Percentiles rank a stretch among this genome's conserved stretches.
These are phyloP conservation scores for Acanthurus lineatus DNA, from an alignment of 2,797 vertebrate species.

Conservation along the genomic window DNA sequence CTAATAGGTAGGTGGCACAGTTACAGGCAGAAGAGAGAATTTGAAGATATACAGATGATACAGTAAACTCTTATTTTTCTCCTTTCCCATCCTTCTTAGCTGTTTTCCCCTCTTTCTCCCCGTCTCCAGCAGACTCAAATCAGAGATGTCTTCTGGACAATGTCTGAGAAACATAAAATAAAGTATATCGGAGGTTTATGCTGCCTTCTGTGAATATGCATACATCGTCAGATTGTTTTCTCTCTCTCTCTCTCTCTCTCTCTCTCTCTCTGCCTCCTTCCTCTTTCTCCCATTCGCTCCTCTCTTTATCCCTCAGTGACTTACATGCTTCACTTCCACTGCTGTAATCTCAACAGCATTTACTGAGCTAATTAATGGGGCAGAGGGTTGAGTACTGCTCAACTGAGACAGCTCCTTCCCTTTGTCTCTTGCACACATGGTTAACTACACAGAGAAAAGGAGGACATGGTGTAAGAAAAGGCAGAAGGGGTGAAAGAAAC, in stretches of 20 bases:
- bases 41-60: constrained; percentile 10
- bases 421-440: constrained; percentile 59
- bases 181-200: constrained; percentile 27
- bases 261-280: background rate
- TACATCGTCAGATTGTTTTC: constrained; percentile 11
- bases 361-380: constrained; percentile 82
- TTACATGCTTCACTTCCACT: constrained; percentile 69
- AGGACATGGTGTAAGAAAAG: constrained; percentile 6
- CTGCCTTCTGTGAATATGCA: constrained; percentile 20
- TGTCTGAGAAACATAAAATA: constrained; percentile 16
- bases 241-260: too few relatives aligned
- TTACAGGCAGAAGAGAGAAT: constrained; percentile 21
- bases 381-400: constrained; percentile 75
- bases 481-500: background rate
- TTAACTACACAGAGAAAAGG: constrained; percentile 30
- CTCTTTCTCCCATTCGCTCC: constrained; percentile 30
- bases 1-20: constrained; percentile 36
- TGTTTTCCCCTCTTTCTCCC: constrained; percentile 24
- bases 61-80: constrained; percentile 14
- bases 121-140: constrained; percentile 39
- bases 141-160: constrained; percentile 33
- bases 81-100: constrained; percentile 34
- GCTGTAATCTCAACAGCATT: constrained; percentile 77
- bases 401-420: constrained; percentile 62
- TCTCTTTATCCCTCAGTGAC: constrained; percentile 62